phyloP scores from a whole-genome alignment of 1,140 invertebrate genomes.

The Pissodes strobi region DNA sequence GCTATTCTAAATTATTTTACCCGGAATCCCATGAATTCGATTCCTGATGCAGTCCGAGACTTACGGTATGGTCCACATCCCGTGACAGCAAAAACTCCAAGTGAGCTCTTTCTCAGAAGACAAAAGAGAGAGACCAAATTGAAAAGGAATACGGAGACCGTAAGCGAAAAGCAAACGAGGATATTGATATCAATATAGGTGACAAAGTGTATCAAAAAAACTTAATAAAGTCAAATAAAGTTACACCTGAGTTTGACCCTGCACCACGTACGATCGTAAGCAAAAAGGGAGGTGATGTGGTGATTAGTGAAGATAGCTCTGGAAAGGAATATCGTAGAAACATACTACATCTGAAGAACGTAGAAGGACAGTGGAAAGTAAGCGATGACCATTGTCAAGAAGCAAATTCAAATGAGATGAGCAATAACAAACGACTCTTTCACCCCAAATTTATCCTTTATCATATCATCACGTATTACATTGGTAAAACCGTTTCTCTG shows the following conservation, averaged over 20 bases:
- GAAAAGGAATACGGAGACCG: conserved; percentile 3
- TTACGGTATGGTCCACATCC: too few relatives aligned
- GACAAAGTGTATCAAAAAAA: conserved; percentile 7
- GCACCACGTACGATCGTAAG: not conserved
- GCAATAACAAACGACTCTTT: too few relatives aligned
- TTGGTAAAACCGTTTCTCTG: too few relatives aligned
- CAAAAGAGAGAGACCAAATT: conserved; percentile 10
- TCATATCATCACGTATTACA: too few relatives aligned
- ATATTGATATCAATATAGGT: not conserved
- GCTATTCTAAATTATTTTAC: too few relatives aligned
- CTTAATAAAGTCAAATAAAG: conserved; percentile 17
- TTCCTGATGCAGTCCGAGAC: too few relatives aligned
- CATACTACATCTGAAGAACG: conserved; percentile 8
- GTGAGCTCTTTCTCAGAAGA: conserved; percentile 35
- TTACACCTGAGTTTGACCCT: conserved; percentile 19
- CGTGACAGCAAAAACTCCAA: conserved; percentile 39
- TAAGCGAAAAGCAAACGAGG: not conserved
- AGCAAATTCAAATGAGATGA: too few relatives aligned
- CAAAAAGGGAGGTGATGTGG: conserved; percentile 8
- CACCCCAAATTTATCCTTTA: too few relatives aligned
- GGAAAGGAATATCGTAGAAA: conserved; percentile 1
- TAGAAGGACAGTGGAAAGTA: conserved; percentile 10
- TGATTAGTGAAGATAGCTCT: conserved; percentile 5
- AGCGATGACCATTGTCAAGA: too few relatives aligned
- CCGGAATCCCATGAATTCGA: too few relatives aligned